Conservation (phyloP, 2,888 invertebrate species). For the Oscheius sp. region DNA sequence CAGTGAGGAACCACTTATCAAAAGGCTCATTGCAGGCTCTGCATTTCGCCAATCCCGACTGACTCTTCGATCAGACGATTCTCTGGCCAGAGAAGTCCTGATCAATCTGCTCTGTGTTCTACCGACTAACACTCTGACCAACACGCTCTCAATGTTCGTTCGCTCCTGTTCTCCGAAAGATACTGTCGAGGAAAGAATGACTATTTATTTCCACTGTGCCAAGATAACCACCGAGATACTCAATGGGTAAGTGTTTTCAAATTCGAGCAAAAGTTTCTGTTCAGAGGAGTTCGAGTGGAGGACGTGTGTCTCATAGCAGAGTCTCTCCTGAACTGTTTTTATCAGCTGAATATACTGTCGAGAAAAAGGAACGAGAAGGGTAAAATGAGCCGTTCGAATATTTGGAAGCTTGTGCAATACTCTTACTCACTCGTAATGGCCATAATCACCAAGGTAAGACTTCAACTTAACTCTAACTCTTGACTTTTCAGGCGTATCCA, state of each 20-base stretch:
- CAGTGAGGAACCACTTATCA: background rate
- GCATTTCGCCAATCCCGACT: conserved; percentile 54
- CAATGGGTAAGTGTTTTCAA: conserved; percentile 40
- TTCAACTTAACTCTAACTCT: background rate
- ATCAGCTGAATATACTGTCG: conserved; percentile 61
- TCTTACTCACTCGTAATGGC: conserved; percentile 62
- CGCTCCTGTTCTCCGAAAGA: conserved; percentile 46
- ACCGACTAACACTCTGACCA: conserved; percentile 18
- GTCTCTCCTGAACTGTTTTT: conserved; percentile 66
- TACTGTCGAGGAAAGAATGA: conserved; percentile 54
- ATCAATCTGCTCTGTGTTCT: conserved; percentile 42
- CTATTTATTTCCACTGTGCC: conserved; percentile 50
- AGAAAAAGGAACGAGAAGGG: conserved; percentile 45
- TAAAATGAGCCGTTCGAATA: conserved; percentile 40
- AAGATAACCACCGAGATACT: conserved; percentile 53
- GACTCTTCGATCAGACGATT: conserved; percentile 55
- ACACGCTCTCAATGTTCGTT: conserved; percentile 25
- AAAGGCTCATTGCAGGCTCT: conserved; percentile 11
- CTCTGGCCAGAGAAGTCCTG: conserved; percentile 53
- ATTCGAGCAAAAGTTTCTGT: background rate
- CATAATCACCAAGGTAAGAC: conserved; percentile 57
- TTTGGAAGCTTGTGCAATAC: conserved; percentile 60
- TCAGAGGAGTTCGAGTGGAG: conserved; percentile 34
- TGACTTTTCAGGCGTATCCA: conserved; percentile 57
- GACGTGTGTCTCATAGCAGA: conserved; percentile 62